Evolutionary conservation across 2,113 vertebrate genomes (phyloP).

Genomic region (Mugil cephalus): DNA sequence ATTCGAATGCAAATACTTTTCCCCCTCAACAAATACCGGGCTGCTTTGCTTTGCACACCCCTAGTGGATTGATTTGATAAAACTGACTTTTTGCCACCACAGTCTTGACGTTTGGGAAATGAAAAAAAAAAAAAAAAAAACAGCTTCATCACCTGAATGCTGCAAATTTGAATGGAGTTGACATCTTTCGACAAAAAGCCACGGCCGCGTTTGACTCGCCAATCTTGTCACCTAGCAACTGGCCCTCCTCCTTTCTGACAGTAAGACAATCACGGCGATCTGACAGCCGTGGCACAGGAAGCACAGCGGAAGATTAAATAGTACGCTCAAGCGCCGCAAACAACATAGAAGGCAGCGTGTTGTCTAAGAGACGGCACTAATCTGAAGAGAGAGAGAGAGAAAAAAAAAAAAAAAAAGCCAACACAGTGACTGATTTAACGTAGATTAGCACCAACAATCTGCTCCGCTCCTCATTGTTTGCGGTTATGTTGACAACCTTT

Average conservation of each 20-base stretch:
- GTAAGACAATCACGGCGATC: constrained; percentile 58
- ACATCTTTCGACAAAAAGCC: constrained; percentile 56
- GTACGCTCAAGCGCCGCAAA: constrained; percentile 19
- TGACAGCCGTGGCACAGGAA: constrained; percentile 40
- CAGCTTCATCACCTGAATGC: constrained; percentile 32
- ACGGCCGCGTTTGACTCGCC: constrained; percentile 45
- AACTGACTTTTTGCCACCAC: constrained; percentile 1
- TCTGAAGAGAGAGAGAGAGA: background rate
- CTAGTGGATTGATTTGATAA: too few relatives aligned
- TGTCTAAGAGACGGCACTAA: background rate
- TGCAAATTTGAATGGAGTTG: constrained; percentile 34
- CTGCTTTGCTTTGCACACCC: too few relatives aligned
- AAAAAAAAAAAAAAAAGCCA: too few relatives aligned
- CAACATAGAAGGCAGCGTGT: background rate
- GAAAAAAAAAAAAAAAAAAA: constrained; percentile 10
- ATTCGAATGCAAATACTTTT: too few relatives aligned
- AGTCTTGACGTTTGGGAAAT: background rate
- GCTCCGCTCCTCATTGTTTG: too few relatives aligned
- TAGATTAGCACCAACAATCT: too few relatives aligned
- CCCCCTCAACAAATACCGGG: too few relatives aligned
- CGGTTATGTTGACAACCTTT: too few relatives aligned
- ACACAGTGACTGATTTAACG: too few relatives aligned
- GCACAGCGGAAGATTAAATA: constrained; percentile 26
- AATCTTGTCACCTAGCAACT: constrained; percentile 83
- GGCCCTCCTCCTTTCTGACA: constrained; percentile 59